Evolutionary conservation across 2,888 invertebrate genomes (phyloP), one percentile per base, ranked within the genome.

Genomic region (Neelides folsomi): DNA sequence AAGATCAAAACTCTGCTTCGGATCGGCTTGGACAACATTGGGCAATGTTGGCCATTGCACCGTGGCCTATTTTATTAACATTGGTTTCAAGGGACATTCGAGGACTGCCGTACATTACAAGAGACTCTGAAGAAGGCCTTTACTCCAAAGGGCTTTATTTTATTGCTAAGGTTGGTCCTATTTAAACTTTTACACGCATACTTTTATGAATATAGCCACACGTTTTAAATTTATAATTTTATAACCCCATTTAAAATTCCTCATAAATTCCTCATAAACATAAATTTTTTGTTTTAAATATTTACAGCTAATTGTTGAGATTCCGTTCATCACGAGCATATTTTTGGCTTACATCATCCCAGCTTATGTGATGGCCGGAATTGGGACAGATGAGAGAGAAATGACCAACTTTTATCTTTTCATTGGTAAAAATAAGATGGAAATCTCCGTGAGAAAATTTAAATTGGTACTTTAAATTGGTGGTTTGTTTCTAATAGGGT

Each of bases 311-410:
- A 71, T 87, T 47, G 77, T 86, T 64, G 86, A 84, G 63, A 67
- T 89, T 34, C 81, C 84, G 67, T 82, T 87, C 1, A 83, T 86
- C 49, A 73, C 81, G 47, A 76, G 86, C 59, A 79, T 89, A 45
- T 88, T 88, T 79, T 67, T 88, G 60, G 84, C 86, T 3, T 92
- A 86, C 68, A 69, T 89, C 49, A 80, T 89, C 53, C 93, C 93
- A 13, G 86, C 87, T 42, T 88, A 86, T 68, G 85, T 86, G 15
- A 88, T 89, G 88, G 81, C 83, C 20, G 87, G 87, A 0, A 71
- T 87, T 0, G 86, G 87, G 65, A 34, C 79, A 58, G 51, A 66
- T 64, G 58, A 59, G 55, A 41, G 57, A 56, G 51, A 54, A 38
- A 58, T 59, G 54, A 58, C 60, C 18, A 49, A 55, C 27, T 68